Base-by-base conservation (phyloP, 2,888 invertebrate genomes). In the Cantharis rufa region DNA sequence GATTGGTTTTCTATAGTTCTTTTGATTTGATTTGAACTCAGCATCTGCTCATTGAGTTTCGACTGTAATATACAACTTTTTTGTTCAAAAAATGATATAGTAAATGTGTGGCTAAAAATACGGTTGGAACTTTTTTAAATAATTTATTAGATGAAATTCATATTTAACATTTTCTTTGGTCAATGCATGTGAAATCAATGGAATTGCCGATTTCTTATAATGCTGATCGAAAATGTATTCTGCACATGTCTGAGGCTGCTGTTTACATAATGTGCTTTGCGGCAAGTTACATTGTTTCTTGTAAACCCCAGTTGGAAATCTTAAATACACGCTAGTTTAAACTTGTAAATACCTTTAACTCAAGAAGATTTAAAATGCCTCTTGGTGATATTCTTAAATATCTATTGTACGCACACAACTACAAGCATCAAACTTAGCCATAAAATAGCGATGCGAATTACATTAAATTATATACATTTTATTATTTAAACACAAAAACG, bases 161-260 rank as follows among this genome's bases (percentile, higher is more conserved):
- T 48, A 48, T 48, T 48, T 48, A 48, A 48, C 48, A n/a, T 48
- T 48, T 48, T 48, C 48, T 48, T 48, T 48, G 48, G 48, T 48
- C 48, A n/a, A n/a, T n/a, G 48, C 48, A 48, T 48, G n/a, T 48
- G n/a, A 48, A 48, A 82, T 84, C 84, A 83, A 85, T 85, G 85
- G 85, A 85, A 85, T 85, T 85, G 84, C 84, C 85, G 84, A 85
- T 85, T 84, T 84, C 84, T 85, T 85, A 84, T 84, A 84, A 84
- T 83, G 83, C 82, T 81, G 79, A 62, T 62, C 28, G 83, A 84
- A 84, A 84, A 83, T 84, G 84, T 84, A 85, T 85, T 85, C 85
- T 82, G 82, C 82, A 84, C 84, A 84, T 84, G 84, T 85, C 83
- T 82, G 81, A 78, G 82, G 83, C 83, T 84, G 82, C 83, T 85